These are phyloP conservation scores for Urosaurus nigricauda DNA, from an alignment of 2,797 vertebrate genomes.

Conservation along the genomic window DNA sequence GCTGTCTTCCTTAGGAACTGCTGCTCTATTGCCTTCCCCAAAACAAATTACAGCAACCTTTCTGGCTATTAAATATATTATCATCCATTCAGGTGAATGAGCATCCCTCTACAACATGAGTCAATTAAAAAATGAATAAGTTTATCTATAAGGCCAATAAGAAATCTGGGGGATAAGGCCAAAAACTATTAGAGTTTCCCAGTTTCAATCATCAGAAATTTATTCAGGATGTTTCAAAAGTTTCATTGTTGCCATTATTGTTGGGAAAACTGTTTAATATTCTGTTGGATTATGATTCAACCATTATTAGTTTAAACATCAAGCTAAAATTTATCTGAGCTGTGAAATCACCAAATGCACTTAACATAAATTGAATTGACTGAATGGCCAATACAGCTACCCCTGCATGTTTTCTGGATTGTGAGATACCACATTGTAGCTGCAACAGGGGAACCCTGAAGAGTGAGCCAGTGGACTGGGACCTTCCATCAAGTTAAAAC, in stretches of 20 bases:
- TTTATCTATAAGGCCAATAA: not conserved
- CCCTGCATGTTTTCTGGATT: too few species aligned
- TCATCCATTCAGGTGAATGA: not conserved
- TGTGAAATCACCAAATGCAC: not conserved
- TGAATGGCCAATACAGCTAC: too few species aligned
- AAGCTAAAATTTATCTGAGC: not conserved
- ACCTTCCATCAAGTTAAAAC: too few species aligned
- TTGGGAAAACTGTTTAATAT: not conserved
- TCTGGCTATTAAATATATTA: not conserved
- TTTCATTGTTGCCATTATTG: too few species aligned
- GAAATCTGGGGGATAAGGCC: not conserved
- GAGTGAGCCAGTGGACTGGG: too few species aligned
- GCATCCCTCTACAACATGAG: not conserved
- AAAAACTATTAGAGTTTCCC: too few species aligned
- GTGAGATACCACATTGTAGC: too few species aligned
- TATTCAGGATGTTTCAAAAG: too few species aligned
- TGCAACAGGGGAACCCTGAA: too few species aligned
- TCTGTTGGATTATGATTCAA: not conserved
- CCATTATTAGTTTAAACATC: not conserved
- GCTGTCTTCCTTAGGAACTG: not conserved
- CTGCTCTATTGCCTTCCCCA: not conserved
- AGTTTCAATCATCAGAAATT: too few species aligned
- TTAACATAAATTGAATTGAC: too few species aligned
- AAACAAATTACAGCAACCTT: not conserved
- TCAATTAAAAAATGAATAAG: not conserved